Evolutionary conservation across 2,797 vertebrate species (phyloP), one percentile per base, ranked within the genome.

Genomic region (Thunnus albacares): DNA sequence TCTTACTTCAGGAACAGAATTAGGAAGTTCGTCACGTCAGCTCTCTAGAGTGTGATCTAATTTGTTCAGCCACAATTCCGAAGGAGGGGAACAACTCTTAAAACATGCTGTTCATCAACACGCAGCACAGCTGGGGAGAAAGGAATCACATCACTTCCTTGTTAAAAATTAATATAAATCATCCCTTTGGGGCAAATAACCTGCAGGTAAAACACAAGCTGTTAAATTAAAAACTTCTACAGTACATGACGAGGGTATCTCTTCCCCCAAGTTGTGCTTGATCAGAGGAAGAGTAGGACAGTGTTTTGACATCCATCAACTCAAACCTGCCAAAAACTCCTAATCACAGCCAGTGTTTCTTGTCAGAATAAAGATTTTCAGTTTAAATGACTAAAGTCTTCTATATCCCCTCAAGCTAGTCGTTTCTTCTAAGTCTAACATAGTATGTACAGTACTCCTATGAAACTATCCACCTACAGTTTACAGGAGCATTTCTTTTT

Each of bases 131-230:
- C 78, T 47, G 58, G 63, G 71, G 12, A 76, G 35, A 64, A 33
- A 30, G 4, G n/a, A 76, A 55, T 66, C 7, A 51, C 52, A 61
- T 78, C 28, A 45, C n/a, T 45, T 24, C 1, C 2, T 45, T 53
- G 71, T 75, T 80, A 41, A 79, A 55, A 62, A 86, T 69, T 75
- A 35, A 67, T 43, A 51, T 18, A 24, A 76, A 82, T 62, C 7
- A 81, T 82, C 62, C 47, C 71, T 79, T 59, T 65, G 64, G 53
- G 71, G 41, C 47, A 62, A 80, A 81, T 77, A 80, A 75, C 61
- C 74, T 70, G 63, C 63, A 85, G 83, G 75, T 66, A 88, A 81
- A 88, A 86, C 49, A 82, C 53, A 82, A 67, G 68, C 79, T 80
- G 74, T 68, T 81, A 61, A 89, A 85, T 80, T 69, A 80, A 71